These are phyloP conservation scores for Lepidurus arcticus DNA, from an alignment of 1,140 invertebrate species.

Conservation along the genomic window DNA sequence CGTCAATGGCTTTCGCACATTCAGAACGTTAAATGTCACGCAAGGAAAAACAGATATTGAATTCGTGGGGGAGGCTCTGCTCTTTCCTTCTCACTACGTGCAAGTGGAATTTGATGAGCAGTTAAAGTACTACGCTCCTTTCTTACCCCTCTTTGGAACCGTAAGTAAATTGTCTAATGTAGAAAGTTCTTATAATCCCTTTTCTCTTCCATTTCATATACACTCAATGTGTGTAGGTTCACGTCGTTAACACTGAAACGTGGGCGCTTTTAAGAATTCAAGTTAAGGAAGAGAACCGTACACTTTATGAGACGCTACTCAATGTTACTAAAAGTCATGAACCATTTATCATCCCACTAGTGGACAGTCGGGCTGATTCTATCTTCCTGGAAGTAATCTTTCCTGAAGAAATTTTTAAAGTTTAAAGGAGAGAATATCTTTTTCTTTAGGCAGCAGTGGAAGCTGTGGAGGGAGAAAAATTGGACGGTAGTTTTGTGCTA, in stretches of 20 bases:
- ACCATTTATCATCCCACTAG: background rate
- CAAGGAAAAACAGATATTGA: background rate
- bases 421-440: background rate
- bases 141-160: conserved; percentile 16
- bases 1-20: conserved; percentile 10
- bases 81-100: conserved; percentile 15
- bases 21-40: background rate
- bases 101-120: background rate
- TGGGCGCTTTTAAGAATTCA: conserved; percentile 7
- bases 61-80: background rate
- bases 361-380: background rate
- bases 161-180: background rate
- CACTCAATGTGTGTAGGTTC: background rate
- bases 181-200: background rate
- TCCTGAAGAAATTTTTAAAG: background rate
- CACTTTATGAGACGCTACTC: background rate
- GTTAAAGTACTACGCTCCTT: background rate
- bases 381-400: background rate
- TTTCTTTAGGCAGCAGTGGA: conserved; percentile 5
- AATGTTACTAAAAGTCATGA: background rate
- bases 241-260: background rate
- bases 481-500: conserved; percentile 13
- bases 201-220: background rate
- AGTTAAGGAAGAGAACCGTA: background rate
- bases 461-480: conserved; percentile 17